phyloP scores from a whole-genome alignment of 1,140 invertebrate genomes.

The Micrasema minimum region DNA sequence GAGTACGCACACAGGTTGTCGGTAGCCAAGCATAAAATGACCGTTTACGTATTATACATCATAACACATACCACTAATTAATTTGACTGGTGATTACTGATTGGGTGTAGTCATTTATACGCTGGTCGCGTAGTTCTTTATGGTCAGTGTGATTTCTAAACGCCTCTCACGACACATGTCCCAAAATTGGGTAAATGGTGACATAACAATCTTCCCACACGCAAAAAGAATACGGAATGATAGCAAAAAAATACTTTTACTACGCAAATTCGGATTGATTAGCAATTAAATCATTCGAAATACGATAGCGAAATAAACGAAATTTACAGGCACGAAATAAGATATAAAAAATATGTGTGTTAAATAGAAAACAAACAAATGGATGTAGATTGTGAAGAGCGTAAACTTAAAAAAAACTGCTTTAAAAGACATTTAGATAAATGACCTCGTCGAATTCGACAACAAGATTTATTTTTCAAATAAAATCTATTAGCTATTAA shows the following conservation, averaged over 20 bases:
- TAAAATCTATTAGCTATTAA: too few species aligned
- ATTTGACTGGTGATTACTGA: not conserved
- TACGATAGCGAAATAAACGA: too few species aligned
- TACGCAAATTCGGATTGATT: too few species aligned
- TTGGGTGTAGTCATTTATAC: not conserved
- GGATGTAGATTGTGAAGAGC: not conserved
- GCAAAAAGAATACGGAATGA: not conserved
- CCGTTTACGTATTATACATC: constrained; percentile 2
- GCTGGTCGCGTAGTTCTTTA: constrained; percentile 1
- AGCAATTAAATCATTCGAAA: too few species aligned
- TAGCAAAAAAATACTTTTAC: not conserved
- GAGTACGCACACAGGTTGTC: too few species aligned
- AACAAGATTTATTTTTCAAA: not conserved
- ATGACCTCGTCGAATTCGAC: constrained; percentile 26
- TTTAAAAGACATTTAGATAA: constrained; percentile 23
- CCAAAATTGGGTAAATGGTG: constrained; percentile 8
- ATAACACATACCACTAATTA: not conserved
- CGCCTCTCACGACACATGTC: constrained; percentile 33
- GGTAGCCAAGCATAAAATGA: constrained; percentile 15
- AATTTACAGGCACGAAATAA: too few species aligned
- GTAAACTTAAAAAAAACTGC: constrained; percentile 5
- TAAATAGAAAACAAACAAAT: not conserved
- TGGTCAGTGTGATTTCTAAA: constrained; percentile 24
- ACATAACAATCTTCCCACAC: constrained; percentile 17
- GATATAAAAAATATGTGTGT: too few species aligned